Base-by-base conservation (phyloP, 2,797 vertebrate species). In the Cheirogaleus major region DNA sequence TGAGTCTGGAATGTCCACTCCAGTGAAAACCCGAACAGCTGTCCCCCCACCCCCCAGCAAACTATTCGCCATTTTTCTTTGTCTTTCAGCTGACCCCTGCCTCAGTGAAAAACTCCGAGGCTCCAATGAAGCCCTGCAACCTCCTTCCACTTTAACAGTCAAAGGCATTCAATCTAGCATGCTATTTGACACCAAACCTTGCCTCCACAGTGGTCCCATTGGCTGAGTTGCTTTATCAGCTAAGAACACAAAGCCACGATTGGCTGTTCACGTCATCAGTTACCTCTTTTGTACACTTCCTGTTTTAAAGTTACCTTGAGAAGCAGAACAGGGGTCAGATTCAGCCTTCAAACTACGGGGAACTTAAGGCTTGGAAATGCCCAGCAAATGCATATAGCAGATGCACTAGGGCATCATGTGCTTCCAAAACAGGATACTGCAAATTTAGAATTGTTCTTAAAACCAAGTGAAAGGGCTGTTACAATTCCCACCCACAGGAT, bases 221-320 rank as follows among this genome's bases (percentile, higher is more conserved):
- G 95, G 98, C 97, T 98, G 41, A 91, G 55, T 81, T 93, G 97
- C 85, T 99, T 99, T 99, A 99, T 99, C 96, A 97, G 95, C 98
- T 86, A 90, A 96, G 93, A 85, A 90, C 57, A 95, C 97, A 98
- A 98, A 52, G 38, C 76, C 43, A 38, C 45, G 96, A 99, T 99
- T 99, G 99, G 99, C 97, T 89, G 97, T 81, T 72, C 86, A 69
- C 52, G 92, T 97, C 96, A 97, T 98, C 99, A 98, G 96, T 99
- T 98, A 98, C 97, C 97, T 97, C 98, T 98, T 98, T 98, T 98
- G 97, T 98, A 97, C 98, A 99, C 99, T 99, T 99, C 99, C 99
- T 99, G 99, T 99, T 99, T 99, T 99, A 99, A 99, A 99, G 99
- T 99, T 99, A 99, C 99, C 99, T 99, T 99, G 99, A 99, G 99